A percentile compares a stretch with the other conserved stretches of the same genome.
phyloP scores from a whole-genome alignment of 2,113 vertebrate species.

The Gracilinanus agilis region DNA sequence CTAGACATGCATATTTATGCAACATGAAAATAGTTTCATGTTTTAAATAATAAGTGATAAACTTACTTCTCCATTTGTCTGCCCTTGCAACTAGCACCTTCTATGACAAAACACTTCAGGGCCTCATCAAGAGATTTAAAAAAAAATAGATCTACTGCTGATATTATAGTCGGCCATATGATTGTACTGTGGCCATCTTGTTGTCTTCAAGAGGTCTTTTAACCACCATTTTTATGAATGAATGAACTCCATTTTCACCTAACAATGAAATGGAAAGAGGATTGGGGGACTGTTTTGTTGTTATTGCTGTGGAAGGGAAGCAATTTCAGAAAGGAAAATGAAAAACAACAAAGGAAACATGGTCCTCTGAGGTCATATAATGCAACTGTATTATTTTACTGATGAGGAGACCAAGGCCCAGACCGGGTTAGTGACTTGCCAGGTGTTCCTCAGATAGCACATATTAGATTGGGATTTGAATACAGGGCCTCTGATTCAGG shows the following conservation, averaged over 20 bases:
- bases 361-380: neutral
- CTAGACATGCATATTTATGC: conserved; percentile 83
- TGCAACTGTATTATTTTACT: neutral
- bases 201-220: conserved; percentile 40
- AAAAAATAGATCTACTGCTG: conserved; percentile 50
- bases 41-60: conserved; percentile 79
- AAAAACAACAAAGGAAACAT: neutral
- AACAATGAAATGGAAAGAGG: conserved; percentile 29
- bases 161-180: neutral
- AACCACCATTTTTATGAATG: conserved; percentile 36
- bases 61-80: conserved; percentile 74
- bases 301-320: neutral
- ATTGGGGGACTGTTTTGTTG: neutral
- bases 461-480: neutral
- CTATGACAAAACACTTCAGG: conserved; percentile 65
- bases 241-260: conserved; percentile 25
- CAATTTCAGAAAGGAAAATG: neutral
- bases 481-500: neutral
- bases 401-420: neutral
- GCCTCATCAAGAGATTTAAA: conserved; percentile 46
- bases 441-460: neutral
- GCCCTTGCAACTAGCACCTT: conserved; percentile 63
- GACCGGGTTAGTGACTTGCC: neutral
- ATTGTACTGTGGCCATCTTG: conserved; percentile 22
- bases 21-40: conserved; percentile 81